Evolutionary conservation across 2,888 invertebrate genomes (phyloP), one percentile per base, ranked within the genome.

Genomic region (Xylophagus ater): DNA sequence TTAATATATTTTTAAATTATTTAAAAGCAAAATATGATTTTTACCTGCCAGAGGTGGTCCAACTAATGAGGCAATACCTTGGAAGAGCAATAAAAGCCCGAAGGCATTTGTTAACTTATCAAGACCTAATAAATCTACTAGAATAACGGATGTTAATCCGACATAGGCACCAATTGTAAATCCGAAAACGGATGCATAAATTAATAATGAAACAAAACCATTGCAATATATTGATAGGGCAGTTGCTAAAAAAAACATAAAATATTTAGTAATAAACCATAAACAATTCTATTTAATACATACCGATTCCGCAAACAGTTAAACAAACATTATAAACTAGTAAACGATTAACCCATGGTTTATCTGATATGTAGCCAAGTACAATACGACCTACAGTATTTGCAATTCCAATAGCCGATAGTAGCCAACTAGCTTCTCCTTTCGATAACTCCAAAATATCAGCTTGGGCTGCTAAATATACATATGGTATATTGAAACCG

Each of bases 91-190:
- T 36, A 94, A 70, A 25, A 96, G 68, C 6, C 94, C 94, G 65
- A 96, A 96, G 17, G 93, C 90, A 63, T 92, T 93, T n/a, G 93
- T 94, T 39, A 96, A 70, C 56, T 77, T 83, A 48, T 92, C 90
- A 48, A 94, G 68, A n/a, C 93, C 93, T 37, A 96, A 69, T 28
- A 96, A 73, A 65, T 96, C 94, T 18, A 94, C 94, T 42, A 94
- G 73, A 47, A 94, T 88, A 37, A 94, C 93, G 15, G 93, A 93
- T 3, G 94, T 94, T 36, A 96, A 71, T n/a, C 93, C 92, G 33
- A 94, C 93, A 61, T 94, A 96, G 42, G 93, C 93, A 49, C 94
- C 92, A 53, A 89, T 87, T 13, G 88, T 85, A 55, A 89, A 85
- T 37, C 94, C 94, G 59, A 85, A 94, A 8, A 80, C 70, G 23